Base-by-base conservation (phyloP, 2,888 invertebrate species). In the Alcis repandata region DNA sequence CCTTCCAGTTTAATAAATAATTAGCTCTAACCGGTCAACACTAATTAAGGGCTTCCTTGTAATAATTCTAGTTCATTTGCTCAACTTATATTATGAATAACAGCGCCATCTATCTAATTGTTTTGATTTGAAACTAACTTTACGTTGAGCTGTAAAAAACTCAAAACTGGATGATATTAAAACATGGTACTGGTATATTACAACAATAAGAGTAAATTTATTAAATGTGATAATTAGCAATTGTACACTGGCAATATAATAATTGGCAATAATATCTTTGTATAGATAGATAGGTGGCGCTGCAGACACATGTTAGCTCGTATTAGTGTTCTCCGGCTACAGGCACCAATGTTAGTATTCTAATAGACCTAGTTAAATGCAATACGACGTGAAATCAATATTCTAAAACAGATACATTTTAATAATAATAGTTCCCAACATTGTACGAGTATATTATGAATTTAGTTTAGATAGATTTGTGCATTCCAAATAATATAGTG, bases 401-500 rank as follows among this genome's bases (percentile, higher is more conserved):
- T 84, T 84, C 79, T 79, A 83, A 85, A 86, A 56, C 79, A 75
- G 72, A 3, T 41, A 67, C 75, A 63, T 49, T 66, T 73, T 32
- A 75, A 71, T 68, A 64, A 73, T 63, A 77, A 80, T 82, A 84
- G 79, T 83, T 82, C 80, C 77, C 77, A 78, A 53, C 43, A 74
- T 84, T 83, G 80, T 79, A n/a, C n/a, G n/a, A n/a, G n/a, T n/a
- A 68, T 54, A 66, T 67, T 61, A 62, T 65, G 56, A 65, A 64
- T 75, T 81, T 90, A 90, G 88, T 75, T 81, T 90, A 90, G 88
- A 88, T 89, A 89, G 85, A 88, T 82, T 83, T 87, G 85, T 85
- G 88, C 86, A 87, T 91, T 88, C 91, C 91, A 92, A 92, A 91
- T 90, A 86, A 85, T 84, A 84, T 87, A 89, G 92, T 93, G 92